Conservation (phyloP, 2,797 vertebrate species). For the Poecilia picta region DNA sequence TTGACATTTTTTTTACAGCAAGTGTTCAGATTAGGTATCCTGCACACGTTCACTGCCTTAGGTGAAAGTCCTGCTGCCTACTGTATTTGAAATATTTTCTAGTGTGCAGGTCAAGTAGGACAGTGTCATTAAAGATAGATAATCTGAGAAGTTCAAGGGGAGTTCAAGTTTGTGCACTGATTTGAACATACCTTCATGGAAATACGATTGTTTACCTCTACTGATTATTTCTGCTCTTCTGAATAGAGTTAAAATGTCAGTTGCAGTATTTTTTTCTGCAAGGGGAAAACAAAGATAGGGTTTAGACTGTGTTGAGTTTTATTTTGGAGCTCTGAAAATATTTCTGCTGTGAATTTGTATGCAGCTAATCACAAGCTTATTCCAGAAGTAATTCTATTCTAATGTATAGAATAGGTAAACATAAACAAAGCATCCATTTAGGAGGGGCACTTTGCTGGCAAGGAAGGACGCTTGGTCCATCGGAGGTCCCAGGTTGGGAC, state of each 20-base stretch:
- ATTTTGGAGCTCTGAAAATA: not conserved
- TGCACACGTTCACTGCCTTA: constrained; percentile 45
- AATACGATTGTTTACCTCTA: constrained; percentile 1
- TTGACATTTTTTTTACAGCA: constrained; percentile 43
- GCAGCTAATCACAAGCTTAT: not conserved
- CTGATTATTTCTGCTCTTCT: constrained; percentile 22
- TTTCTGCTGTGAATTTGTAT: not conserved
- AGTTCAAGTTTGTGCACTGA: constrained; percentile 30
- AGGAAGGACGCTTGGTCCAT: too few relatives aligned
- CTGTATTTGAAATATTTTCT: constrained; percentile 24
- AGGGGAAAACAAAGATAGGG: not conserved
- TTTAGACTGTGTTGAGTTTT: not conserved
- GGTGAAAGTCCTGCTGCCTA: constrained; percentile 50
- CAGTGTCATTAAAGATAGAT: constrained; percentile 53
- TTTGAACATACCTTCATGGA: constrained; percentile 37
- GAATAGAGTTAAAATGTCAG: not conserved
- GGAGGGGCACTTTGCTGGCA: too few relatives aligned
- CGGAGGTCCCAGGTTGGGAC: not conserved
- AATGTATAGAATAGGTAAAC: not conserved
- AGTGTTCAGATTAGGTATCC: constrained; percentile 31
- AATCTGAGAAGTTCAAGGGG: constrained; percentile 34
- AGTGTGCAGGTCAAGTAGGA: constrained; percentile 22
- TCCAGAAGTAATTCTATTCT: not conserved
- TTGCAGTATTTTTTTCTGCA: not conserved
- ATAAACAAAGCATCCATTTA: not conserved